These are phyloP conservation scores for Heliconius eleuchia DNA, from an alignment of 1,140 invertebrate genomes.

Conservation along the genomic window DNA sequence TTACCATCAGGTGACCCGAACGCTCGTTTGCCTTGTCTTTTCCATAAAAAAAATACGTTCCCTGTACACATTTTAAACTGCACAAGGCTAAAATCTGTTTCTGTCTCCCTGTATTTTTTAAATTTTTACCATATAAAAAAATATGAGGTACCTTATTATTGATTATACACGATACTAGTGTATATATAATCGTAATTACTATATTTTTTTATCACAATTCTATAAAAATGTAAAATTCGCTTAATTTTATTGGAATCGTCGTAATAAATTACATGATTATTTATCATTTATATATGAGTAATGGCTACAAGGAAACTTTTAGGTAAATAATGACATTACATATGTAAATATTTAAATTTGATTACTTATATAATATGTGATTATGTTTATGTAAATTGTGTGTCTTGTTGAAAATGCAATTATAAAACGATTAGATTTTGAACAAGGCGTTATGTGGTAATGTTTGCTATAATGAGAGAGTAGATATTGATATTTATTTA, in stretches of 20 bases:
- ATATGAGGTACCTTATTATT: no score
- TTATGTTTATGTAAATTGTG: neutral
- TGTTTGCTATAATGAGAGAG: neutral
- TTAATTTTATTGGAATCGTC: neutral
- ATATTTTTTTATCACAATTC: neutral
- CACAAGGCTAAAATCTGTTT: neutral
- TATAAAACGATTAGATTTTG: neutral
- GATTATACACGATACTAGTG: no score
- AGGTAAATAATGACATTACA: neutral
- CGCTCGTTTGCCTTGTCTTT: neutral
- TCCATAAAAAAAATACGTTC: no score
- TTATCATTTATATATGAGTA: neutral
- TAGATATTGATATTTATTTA: neutral
- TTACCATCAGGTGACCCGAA: no score
- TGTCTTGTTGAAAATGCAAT: no score
- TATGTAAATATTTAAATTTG: conserved; percentile 7
- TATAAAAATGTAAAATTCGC: neutral
- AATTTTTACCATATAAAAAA: neutral
- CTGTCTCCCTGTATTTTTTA: neutral
- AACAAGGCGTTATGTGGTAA: neutral
- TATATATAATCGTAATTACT: neutral
- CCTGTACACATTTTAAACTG: neutral
- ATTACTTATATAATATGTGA: neutral
- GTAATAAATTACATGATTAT: neutral
- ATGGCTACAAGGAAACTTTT: neutral